phyloP scores from a whole-genome alignment of 2,797 vertebrate genomes.

The Sitta carolinensis region DNA sequence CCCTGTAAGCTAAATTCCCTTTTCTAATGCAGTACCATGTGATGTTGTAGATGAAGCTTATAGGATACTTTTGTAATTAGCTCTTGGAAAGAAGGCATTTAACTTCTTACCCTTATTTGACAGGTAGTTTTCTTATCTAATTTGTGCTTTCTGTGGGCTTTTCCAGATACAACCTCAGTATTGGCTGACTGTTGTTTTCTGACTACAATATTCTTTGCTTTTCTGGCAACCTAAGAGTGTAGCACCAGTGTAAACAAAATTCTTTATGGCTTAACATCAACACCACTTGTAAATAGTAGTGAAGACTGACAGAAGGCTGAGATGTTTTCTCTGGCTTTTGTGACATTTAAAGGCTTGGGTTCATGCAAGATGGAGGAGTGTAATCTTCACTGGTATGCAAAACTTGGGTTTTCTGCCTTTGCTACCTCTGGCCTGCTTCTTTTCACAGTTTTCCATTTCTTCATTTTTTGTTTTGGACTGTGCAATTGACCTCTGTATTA shows the following conservation, averaged over 20 bases:
- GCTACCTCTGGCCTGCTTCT: background rate
- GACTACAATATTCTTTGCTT: background rate
- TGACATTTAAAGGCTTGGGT: background rate
- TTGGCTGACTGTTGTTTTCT: background rate
- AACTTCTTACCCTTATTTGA: background rate
- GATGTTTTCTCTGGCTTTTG: background rate
- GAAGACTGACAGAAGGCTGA: background rate
- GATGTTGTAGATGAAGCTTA: background rate
- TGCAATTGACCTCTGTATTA: background rate
- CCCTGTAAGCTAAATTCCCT: background rate
- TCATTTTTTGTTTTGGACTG: background rate
- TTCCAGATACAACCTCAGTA: background rate
- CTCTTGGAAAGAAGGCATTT: background rate
- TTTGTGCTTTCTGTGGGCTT: background rate
- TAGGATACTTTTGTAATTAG: background rate
- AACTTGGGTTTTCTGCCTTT: background rate
- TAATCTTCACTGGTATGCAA: background rate
- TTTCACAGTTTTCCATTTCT: background rate
- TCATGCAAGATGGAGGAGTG: background rate
- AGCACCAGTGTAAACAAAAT: background rate
- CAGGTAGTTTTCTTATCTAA: background rate
- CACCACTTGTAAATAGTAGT: background rate
- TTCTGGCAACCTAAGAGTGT: background rate
- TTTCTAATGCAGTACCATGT: background rate
- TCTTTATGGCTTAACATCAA: background rate